These are phyloP conservation scores for Tiliqua scincoides DNA, from an alignment of 2,113 vertebrate genomes.

Conservation along the genomic window DNA sequence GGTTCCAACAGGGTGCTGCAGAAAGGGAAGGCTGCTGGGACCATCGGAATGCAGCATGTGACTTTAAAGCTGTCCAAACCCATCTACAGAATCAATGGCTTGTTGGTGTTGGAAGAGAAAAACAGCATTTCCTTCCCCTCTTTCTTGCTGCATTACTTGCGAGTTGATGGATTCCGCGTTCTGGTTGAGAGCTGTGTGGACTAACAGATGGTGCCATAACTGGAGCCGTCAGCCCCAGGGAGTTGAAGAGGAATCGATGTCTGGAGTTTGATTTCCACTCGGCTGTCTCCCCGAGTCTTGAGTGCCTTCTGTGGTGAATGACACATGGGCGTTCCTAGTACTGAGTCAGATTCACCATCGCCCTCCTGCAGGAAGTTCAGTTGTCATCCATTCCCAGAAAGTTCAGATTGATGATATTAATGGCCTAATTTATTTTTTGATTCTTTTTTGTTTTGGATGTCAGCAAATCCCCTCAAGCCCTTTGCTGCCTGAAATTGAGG, in stretches of 20 bases:
- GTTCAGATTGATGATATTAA: neutral
- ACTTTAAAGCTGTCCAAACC: too few species aligned
- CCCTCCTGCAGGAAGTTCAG: neutral
- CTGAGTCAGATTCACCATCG: neutral
- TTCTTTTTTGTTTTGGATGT: too few species aligned
- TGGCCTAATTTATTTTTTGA: neutral
- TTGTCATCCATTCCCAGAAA: neutral
- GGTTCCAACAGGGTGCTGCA: too few species aligned
- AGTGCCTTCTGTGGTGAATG: neutral
- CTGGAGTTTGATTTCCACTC: slow-evolving; percentile 56
- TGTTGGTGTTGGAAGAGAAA: slow-evolving; percentile 8
- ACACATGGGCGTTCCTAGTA: accelerated
- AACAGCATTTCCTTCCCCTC: slow-evolving; percentile 35
- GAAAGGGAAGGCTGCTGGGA: too few species aligned
- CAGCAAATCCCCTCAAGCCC: too few species aligned
- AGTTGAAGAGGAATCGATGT: slow-evolving; percentile 35
- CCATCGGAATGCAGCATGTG: too few species aligned
- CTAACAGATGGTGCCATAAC: slow-evolving; percentile 49
- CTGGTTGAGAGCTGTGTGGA: neutral
- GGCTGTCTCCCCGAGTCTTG: slow-evolving; percentile 40
- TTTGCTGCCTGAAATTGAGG: too few species aligned
- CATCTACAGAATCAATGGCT: too few species aligned
- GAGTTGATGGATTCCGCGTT: neutral
- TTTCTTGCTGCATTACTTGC: neutral
- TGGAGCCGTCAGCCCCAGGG: slow-evolving; percentile 45